Base-by-base conservation (phyloP, 2,888 invertebrate species). In the Koerneria pararmatus region DNA sequence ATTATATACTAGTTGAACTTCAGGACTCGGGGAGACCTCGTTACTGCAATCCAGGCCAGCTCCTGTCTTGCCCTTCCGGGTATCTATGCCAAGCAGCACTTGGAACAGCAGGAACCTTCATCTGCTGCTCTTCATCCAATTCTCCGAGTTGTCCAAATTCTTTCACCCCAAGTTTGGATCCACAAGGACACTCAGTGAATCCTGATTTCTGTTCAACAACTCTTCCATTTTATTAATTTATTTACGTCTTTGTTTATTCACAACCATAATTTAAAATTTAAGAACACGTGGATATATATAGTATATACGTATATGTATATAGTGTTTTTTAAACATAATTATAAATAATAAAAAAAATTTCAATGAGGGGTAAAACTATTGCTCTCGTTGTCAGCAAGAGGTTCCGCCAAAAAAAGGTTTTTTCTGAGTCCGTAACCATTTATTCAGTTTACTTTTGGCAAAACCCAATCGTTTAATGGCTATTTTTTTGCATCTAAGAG, bases 81-180 rank as follows among this genome's bases (percentile, higher is more conserved):
- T 78, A 69, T 63, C 61, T 69, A 5, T 79, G 78, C 65, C 63
- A 69, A 29, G 56, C 60, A 22, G 59, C 75, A 15, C 41, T 77
- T 1, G 70, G 69, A 31, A 63, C 71, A 8, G 35, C 72, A 8
- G 67, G 69, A 4, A 59, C 71, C 11, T 74, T 59, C 57, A 61
- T 79, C 22, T 78, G 78, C 62, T 78, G 78, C 62, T 71, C 78
- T 2, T 59, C 69, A 1, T 67, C 76, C 1, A 58, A 73, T 0
- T 60, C 70, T 15, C 56, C 75, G 6, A 71, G 73, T 29, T 80
- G 80, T 65, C 80, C 80, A 0, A 32, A 72, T 3, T 73, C 75
- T 35, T 80, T 76, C 67, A 66, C 73, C 3, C 74, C 78, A 0
- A 69, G 68, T 31, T 35, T 73, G 8, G 70, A 72, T 37, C n/a